Conservation (phyloP, 2,888 invertebrate genomes). For the Microctonus brassicae region DNA sequence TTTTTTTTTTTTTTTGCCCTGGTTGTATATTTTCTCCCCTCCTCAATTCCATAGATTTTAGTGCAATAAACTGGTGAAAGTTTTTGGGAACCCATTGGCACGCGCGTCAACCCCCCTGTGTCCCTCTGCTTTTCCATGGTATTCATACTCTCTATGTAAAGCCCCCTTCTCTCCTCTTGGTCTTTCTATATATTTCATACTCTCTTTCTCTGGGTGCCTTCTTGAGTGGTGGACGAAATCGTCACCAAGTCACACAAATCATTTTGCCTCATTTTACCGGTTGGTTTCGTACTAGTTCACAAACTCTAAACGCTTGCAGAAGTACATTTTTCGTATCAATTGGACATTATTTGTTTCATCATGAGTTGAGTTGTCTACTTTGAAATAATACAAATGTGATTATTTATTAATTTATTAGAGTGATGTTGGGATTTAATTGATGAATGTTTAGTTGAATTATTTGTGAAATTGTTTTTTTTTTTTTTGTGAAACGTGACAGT, state of each 20-base stretch:
- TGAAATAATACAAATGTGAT: too few species aligned
- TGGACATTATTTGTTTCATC: slow-evolving; percentile 46
- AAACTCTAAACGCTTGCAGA: slow-evolving; percentile 43
- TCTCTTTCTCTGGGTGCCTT: slow-evolving; percentile 44
- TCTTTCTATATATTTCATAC: too few species aligned
- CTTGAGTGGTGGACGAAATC: slow-evolving; percentile 53
- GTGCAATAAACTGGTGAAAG: slow-evolving; percentile 63
- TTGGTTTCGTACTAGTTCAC: slow-evolving; percentile 33
- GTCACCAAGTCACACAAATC: slow-evolving; percentile 61
- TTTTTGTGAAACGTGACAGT: too few species aligned
- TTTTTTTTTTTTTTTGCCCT: slow-evolving; percentile 13
- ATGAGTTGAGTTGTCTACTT: too few species aligned
- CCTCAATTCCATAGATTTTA: slow-evolving; percentile 38
- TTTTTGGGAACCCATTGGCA: slow-evolving; percentile 65
- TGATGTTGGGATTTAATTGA: too few species aligned
- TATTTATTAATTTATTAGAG: too few species aligned
- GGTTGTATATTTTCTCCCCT: slow-evolving; percentile 41
- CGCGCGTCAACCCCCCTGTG: slow-evolving; percentile 53
- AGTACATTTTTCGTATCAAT: slow-evolving; percentile 46
- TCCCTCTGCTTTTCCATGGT: not conserved
- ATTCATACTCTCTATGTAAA: slow-evolving; percentile 9
- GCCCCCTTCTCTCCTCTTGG: not conserved
- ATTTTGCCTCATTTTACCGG: slow-evolving; percentile 58
- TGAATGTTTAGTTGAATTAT: too few species aligned
- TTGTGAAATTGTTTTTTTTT: not conserved